Percentiles rank a stretch among this genome's conserved stretches.
Evolutionary conservation across 1,140 invertebrate genomes (phyloP).

Genomic region (Pseudomyrmex cubaensis): DNA sequence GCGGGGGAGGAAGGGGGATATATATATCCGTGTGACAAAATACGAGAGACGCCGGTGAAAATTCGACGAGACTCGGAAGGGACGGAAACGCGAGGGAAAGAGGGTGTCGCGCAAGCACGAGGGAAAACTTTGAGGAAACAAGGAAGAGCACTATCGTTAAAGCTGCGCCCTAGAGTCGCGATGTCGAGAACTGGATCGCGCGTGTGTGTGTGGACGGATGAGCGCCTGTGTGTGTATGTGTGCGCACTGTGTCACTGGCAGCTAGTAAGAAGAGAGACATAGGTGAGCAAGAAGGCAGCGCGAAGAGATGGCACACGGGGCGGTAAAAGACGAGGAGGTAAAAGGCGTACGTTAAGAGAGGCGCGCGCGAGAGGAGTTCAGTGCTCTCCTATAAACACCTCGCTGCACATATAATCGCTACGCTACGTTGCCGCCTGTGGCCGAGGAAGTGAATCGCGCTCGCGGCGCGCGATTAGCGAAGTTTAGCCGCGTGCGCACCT

Average conservation of each 20-base stretch:
- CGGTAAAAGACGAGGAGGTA: slow-evolving; percentile 4
- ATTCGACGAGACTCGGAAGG: too few species aligned
- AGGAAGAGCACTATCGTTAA: slow-evolving; percentile 64
- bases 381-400: slow-evolving; percentile 73
- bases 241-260: slow-evolving; percentile 49
- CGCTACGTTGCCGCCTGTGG: slow-evolving; percentile 6
- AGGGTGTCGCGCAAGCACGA: background rate
- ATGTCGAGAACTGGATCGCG: slow-evolving; percentile 42
- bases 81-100: background rate
- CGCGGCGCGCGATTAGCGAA: slow-evolving; percentile 23
- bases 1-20: background rate
- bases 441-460: slow-evolving; percentile 31
- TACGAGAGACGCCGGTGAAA: slow-evolving; percentile 5
- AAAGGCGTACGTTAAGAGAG: slow-evolving; percentile 11
- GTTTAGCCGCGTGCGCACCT: slow-evolving; percentile 31
- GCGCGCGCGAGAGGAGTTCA: slow-evolving; percentile 59
- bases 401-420: slow-evolving; percentile 70
- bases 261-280: slow-evolving; percentile 61
- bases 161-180: slow-evolving; percentile 37
- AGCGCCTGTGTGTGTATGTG: background rate
- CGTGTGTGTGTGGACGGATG: background rate
- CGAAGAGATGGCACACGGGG: slow-evolving; percentile 20
- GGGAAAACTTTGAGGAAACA: slow-evolving; percentile 62
- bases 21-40: slow-evolving; percentile 7
- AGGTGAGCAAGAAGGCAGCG: slow-evolving; percentile 27